Conservation (phyloP, 1,140 invertebrate species). For the Ganaspis sp. region DNA sequence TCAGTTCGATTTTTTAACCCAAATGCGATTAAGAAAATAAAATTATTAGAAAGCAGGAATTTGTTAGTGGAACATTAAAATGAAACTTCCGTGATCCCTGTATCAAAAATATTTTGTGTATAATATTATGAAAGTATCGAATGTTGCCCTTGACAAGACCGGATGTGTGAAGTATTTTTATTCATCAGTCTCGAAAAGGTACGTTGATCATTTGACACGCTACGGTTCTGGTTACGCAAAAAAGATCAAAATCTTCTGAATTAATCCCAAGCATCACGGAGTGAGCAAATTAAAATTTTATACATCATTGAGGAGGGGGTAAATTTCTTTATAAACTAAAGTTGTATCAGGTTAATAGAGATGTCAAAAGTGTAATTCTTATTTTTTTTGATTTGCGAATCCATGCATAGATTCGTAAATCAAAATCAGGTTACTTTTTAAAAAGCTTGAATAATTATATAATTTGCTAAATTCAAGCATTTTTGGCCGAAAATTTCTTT, state of each 20-base stretch:
- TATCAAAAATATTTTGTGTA: not conserved
- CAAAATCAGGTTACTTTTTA: no score
- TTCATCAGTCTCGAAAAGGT: not conserved
- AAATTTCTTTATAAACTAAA: no score
- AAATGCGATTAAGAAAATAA: no score
- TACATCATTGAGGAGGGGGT: not conserved
- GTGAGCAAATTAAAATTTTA: not conserved
- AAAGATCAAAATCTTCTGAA: slow-evolving; percentile 10
- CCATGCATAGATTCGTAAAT: no score
- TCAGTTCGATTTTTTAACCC: no score
- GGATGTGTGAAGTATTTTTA: not conserved
- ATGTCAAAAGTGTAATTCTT: no score
- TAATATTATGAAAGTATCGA: slow-evolving; percentile 3
- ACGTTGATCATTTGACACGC: slow-evolving; percentile 10
- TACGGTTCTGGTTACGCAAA: not conserved
- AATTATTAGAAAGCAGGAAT: no score
- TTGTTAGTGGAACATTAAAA: not conserved
- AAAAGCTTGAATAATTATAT: no score
- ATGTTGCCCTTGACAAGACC: slow-evolving; percentile 6
- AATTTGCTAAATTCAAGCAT: no score
- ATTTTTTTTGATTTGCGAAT: no score
- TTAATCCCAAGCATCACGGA: not conserved
- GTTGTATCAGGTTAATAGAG: no score
- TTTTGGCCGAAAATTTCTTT: no score
- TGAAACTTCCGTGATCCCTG: not conserved